Evolutionary conservation across 1,140 invertebrate genomes (phyloP).

Genomic region (Drosophila jambulina): DNA sequence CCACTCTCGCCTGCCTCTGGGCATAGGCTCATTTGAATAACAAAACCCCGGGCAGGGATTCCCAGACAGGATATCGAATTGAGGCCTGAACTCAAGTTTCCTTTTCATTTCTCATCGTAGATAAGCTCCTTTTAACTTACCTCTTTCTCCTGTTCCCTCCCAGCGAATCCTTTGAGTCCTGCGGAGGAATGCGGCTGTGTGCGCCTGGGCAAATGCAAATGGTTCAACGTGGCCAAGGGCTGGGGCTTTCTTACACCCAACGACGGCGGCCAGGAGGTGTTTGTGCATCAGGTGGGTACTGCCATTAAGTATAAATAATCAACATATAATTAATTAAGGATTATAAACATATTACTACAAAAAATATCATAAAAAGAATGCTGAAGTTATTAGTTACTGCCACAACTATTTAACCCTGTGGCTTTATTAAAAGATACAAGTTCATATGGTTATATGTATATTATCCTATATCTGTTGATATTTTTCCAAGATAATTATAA

Average conservation of each 20-base stretch:
- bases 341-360: too few species aligned
- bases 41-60: slow-evolving; percentile 42
- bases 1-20: slow-evolving; percentile 12
- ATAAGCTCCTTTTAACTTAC: neutral
- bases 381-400: too few species aligned
- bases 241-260: slow-evolving; percentile 96
- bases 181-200: slow-evolving; percentile 85
- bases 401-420: neutral
- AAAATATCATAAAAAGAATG: neutral
- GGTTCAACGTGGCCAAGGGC: slow-evolving; percentile 97
- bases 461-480: neutral
- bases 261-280: slow-evolving; percentile 94
- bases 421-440: neutral
- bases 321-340: neutral
- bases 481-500: neutral
- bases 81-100: slow-evolving; percentile 30
- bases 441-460: neutral
- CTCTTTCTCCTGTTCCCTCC: neutral
- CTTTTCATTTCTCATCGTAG: neutral
- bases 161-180: slow-evolving; percentile 32
- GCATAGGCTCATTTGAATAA: slow-evolving; percentile 72
- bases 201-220: slow-evolving; percentile 93
- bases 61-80: slow-evolving; percentile 64
- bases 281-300: slow-evolving; percentile 93
- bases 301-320: neutral